Base-by-base conservation (phyloP, 2,888 invertebrate species). In the Nemoura dubitans region DNA sequence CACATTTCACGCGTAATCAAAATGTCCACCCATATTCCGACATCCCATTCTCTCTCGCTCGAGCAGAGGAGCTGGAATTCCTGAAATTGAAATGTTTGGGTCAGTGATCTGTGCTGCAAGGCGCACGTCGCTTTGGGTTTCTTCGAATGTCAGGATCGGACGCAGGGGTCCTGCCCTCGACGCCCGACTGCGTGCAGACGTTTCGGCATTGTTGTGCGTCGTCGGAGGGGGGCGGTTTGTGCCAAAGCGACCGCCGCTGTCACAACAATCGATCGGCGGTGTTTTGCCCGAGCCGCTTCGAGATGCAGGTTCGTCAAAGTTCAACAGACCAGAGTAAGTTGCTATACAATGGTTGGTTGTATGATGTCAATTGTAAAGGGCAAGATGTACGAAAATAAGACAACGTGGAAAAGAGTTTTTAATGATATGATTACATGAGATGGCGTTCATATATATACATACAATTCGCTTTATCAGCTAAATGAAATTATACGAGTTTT, bases 1-100 rank as follows among this genome's bases (percentile, higher is more conserved):
- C 29, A 26, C 84, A 84, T 84, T 84, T 84, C 84, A 84, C 84
- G 84, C 84, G 43, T 59, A 84, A 59, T 43, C 84, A 29, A 84
- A 76, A 76, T 29, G 76, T 59, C 84, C 76, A 59, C 84, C 84
- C 76, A 59, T 81, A 16, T 81, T 81, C 30, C 30, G 30, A 27
- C 27, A 59, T 16, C 14, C 21, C 59, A 36, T 36, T 59, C 59
- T 59, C 14, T 59, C 21, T 7, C 59, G 10, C 10, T 59, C 59
- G 10, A 10, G 3, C 5, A 6, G 78, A 6, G 28, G 27, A 1
- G 27, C 76, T 78, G 78, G 78, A 59, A 21, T 59, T 59, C 21
- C 16, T 59, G 16, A 21, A 21, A 59, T 59, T 59, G 59, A 59
- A 59, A 59, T 59, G 59, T 59, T 59, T 59, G 59, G 21, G 59